Evolutionary conservation across 2,888 invertebrate genomes (phyloP).

Genomic region (Patella caerulea): DNA sequence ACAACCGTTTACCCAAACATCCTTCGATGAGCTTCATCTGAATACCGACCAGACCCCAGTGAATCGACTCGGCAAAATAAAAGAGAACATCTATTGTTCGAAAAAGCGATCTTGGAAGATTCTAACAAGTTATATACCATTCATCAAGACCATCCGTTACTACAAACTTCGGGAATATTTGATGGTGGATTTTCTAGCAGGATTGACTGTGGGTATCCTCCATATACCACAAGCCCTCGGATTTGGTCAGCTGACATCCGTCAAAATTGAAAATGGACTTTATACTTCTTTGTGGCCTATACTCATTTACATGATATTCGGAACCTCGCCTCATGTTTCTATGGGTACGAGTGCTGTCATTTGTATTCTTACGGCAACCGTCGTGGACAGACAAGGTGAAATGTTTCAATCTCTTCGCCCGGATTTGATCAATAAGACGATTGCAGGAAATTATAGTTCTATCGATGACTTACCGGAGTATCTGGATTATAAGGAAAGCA

Average conservation of each 20-base stretch:
- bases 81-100: constrained; percentile 50
- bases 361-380: constrained; percentile 65
- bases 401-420: constrained; percentile 40
- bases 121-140: constrained; percentile 53
- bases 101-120: constrained; percentile 54
- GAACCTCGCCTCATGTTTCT: constrained; percentile 63
- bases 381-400: constrained; percentile 54
- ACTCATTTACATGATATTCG: constrained; percentile 61
- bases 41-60: constrained; percentile 38
- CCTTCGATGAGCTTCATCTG: constrained; percentile 58
- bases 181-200: constrained; percentile 64
- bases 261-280: constrained; percentile 63
- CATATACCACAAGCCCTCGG: constrained; percentile 69
- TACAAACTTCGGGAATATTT: constrained; percentile 62
- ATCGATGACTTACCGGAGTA: constrained; percentile 55
- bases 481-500: constrained; percentile 59
- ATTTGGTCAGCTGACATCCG: constrained; percentile 60
- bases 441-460: constrained; percentile 28
- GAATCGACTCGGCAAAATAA: constrained; percentile 37
- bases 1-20: constrained; percentile 45
- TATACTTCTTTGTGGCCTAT: constrained; percentile 66
- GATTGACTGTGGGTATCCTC: constrained; percentile 66
- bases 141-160: constrained; percentile 57
- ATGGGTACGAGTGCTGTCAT: constrained; percentile 67
- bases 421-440: constrained; percentile 40